Conservation (phyloP, 2,797 vertebrate species). For the Sebastes diploproa region DNA sequence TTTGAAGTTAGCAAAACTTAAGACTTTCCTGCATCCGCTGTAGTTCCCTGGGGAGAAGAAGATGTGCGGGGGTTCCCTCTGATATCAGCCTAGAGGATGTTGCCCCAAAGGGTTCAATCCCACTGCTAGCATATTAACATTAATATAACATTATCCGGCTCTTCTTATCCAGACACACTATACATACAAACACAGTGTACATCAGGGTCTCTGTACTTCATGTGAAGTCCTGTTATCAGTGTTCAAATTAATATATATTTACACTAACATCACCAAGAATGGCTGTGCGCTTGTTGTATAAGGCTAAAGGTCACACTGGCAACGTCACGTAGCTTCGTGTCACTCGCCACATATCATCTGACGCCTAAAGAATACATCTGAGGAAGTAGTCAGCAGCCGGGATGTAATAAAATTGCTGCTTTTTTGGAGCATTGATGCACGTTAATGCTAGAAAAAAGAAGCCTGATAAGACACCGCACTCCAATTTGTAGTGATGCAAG, state of each 20-base stretch:
- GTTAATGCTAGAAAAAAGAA: neutral
- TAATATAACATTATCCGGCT: neutral
- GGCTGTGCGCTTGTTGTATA: rapidly evolving
- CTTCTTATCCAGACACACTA: neutral
- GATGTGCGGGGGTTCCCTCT: neutral
- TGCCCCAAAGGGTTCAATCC: neutral
- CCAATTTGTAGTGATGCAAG: neutral
- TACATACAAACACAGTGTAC: neutral
- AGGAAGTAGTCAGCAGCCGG: neutral
- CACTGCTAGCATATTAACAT: neutral
- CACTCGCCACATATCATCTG: neutral
- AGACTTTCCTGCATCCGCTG: conserved; percentile 27
- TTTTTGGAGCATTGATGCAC: neutral
- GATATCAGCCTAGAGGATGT: neutral
- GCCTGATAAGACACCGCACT: neutral
- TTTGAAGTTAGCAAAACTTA: conserved; percentile 30
- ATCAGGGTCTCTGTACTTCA: neutral
- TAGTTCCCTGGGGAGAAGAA: conserved; percentile 18
- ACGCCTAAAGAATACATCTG: neutral
- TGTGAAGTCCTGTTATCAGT: neutral
- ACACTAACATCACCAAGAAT: neutral
- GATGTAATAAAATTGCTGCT: neutral
- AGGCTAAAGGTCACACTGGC: neutral
- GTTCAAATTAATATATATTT: neutral
- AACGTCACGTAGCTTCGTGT: neutral